Evolutionary conservation across 2,113 vertebrate genomes (phyloP), one percentile per base, ranked within the genome.

Genomic region (Garra rufa): DNA sequence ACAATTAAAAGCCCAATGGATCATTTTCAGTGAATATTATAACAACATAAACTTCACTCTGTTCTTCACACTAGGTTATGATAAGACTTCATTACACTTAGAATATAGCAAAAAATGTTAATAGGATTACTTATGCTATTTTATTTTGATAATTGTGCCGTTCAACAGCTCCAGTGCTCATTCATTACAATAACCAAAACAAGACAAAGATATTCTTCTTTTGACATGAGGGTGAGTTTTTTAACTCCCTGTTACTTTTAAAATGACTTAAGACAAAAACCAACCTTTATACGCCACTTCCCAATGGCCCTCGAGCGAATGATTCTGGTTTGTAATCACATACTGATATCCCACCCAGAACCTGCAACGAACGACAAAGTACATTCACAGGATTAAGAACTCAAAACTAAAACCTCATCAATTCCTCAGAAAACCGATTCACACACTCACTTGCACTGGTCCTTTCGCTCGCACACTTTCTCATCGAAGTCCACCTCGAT

Each of bases 291-390:
- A 97, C 2, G 97, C 96, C 1, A 98, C 97, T 89, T 99, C 97
- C 98, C 98, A 99, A 83, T 93, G 96, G 7, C 98, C 98, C 92
- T 97, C 96, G 75, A 98, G 85, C 7, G 98, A 97, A 89, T 92
- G 95, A 89, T 97, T 99, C 88, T 95, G 95, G 91, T 94, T 96
- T 52, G 98, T 97, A 92, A 99, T 94, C 82, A 99, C 96, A 86
- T 97, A 99, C 85, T 99, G 98, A 93, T 99, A 99, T 13, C 98
- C 98, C 55, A 99, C 98, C 98, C 98, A 99, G 90, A 99, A 95
- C 92, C 98, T 99, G 85, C 0, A 85, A 67, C 30, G 43, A 70
- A 61, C 24, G 50, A 59, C 6, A 44, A 71, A 52, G 41, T 13
- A 55, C 52, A 78, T 50, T 6, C 55, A 69, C 34, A 57, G n/a